These are phyloP conservation scores for Atherix ibis DNA, from an alignment of 2,888 invertebrate species.

Conservation along the genomic window DNA sequence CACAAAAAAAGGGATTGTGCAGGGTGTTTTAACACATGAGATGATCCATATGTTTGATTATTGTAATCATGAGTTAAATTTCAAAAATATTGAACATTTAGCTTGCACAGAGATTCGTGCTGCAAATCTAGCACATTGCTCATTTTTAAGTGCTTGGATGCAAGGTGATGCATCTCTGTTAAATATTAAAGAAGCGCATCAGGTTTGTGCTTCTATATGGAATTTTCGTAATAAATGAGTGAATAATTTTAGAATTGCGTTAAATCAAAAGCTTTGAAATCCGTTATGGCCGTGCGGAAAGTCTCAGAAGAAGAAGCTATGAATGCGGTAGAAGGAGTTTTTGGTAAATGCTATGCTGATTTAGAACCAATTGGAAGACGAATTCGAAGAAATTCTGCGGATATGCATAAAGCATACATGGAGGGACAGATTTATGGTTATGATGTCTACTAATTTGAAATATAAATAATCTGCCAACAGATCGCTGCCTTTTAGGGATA, in stretches of 20 bases:
- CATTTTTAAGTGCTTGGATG: constrained; percentile 62
- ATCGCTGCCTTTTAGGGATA: not conserved
- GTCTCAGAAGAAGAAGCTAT: constrained; percentile 54
- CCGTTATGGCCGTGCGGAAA: constrained; percentile 66
- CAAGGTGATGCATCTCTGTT: constrained; percentile 61
- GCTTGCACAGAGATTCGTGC: constrained; percentile 93
- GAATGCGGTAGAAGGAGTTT: constrained; percentile 70
- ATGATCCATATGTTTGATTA: constrained; percentile 95
- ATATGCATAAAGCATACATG: constrained; percentile 57
- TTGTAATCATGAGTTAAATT: constrained; percentile 76
- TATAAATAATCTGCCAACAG: no score
- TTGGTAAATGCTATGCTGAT: constrained; percentile 79
- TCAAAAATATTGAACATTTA: constrained; percentile 76
- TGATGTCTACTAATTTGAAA: constrained; percentile 35
- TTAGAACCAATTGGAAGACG: constrained; percentile 80
- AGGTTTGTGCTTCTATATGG: constrained; percentile 47
- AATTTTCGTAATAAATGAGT: not conserved
- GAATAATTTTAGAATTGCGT: constrained; percentile 55
- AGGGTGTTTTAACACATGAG: constrained; percentile 77
- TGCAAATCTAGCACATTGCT: constrained; percentile 86
- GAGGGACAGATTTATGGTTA: constrained; percentile 72
- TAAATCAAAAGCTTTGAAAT: constrained; percentile 69
- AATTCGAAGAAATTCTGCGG: constrained; percentile 55
- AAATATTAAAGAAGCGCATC: constrained; percentile 58
- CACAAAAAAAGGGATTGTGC: constrained; percentile 47